Conservation (phyloP, 2,113 vertebrate species). For the Cisticola juncidis region DNA sequence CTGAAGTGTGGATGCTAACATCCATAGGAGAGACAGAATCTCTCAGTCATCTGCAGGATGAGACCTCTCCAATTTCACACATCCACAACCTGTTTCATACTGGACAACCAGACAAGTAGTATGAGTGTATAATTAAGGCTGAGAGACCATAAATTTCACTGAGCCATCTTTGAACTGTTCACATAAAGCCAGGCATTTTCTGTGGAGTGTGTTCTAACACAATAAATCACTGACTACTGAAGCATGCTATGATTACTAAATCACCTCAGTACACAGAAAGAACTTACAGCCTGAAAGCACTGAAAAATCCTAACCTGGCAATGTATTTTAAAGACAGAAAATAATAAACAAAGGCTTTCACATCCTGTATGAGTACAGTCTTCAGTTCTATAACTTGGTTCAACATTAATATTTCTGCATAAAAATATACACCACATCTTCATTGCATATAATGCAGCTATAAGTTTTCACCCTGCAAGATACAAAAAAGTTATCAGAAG, state of each 20-base stretch:
- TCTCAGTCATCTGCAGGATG: background rate
- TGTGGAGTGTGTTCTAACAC: background rate
- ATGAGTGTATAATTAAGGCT: background rate
- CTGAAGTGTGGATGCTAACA: background rate
- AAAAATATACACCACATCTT: background rate
- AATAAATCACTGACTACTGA: background rate
- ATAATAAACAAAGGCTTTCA: background rate
- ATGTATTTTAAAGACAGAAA: background rate
- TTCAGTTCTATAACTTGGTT: background rate
- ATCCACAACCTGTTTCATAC: background rate
- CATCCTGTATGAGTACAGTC: background rate
- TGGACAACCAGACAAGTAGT: background rate
- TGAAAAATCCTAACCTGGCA: background rate
- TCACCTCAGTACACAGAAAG: background rate
- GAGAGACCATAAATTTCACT: background rate
- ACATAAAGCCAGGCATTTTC: background rate
- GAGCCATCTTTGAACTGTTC: background rate
- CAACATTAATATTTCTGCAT: background rate
- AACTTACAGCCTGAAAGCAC: background rate
- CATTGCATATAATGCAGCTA: fast-evolving
- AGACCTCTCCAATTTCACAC: background rate
- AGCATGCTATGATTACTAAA: background rate
- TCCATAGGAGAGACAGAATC: background rate
- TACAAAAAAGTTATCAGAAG: background rate
- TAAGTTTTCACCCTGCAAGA: background rate